These are phyloP conservation scores for Poliocrania exsul DNA, from an alignment of 2,797 vertebrate genomes.

Conservation along the genomic window DNA sequence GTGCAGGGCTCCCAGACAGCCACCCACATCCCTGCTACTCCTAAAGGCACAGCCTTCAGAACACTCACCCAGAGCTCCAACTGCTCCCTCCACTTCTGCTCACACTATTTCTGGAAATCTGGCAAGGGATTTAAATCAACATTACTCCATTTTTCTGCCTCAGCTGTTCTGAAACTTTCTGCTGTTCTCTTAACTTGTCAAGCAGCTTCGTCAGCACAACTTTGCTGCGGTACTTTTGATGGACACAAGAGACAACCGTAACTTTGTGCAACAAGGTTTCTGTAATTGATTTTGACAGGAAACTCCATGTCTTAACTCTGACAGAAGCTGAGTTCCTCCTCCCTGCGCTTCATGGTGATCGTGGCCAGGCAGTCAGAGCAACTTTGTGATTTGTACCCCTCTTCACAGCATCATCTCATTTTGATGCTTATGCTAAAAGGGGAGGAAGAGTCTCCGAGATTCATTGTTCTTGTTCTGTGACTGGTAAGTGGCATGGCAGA, in stretches of 20 bases:
- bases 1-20: neutral
- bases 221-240: neutral
- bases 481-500: neutral
- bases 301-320: neutral
- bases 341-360: fast-evolving
- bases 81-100: neutral
- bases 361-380: neutral
- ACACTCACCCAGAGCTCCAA: neutral
- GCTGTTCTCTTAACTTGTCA: neutral
- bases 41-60: neutral
- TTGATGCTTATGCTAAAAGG: neutral
- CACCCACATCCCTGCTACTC: neutral
- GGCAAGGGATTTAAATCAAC: conserved; percentile 23
- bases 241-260: neutral
- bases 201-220: conserved; percentile 42
- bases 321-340: neutral
- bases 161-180: conserved; percentile 30
- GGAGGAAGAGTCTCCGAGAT: neutral
- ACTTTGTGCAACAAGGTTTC: neutral
- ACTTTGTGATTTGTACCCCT: fast-evolving
- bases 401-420: neutral
- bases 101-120: neutral
- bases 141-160: conserved; percentile 4
- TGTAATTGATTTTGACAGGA: neutral
- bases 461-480: neutral